Evolutionary conservation across 1,140 invertebrate genomes (phyloP), one percentile per base, ranked within the genome.

Genomic region (Drosophila sucinea): DNA sequence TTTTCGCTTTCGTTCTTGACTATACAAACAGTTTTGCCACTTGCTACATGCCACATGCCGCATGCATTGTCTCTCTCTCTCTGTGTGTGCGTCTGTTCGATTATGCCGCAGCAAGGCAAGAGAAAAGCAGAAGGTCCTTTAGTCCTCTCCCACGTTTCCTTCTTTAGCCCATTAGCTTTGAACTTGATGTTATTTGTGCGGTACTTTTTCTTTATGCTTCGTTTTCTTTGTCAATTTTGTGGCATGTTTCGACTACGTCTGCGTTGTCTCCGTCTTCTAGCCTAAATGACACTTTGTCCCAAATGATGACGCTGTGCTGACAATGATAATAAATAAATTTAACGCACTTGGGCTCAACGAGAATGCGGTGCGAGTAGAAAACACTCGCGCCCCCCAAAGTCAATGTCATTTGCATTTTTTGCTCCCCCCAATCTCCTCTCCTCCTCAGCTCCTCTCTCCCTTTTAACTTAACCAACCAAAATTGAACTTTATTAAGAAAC

Each of bases 241-340:
- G 84, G 83, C 84, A 77, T 87, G 84, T 87, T 77, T 70, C 73
- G 76, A 64, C 72, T 65, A 32, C 47, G 27, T 40, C 55, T 64
- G 33, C 32, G 58, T 8, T 35, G 6, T 35, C 33, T 35, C 6
- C 8, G 6, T 38, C 3, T 10, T 35, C 23, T 57, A 65, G 71
- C 73, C 79, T 83, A 87, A 87, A 83, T 80, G 83, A 87, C 83
- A 86, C 72, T 86, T 83, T 72, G 72, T 64, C 56, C 54, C 83
- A 86, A 86, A 82, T 87, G 80, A 87, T 87, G 76, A 83, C 77
- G 76, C 73, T 83, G 79, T 70, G 76, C 73, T 83, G 79, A 87
- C 73, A 87, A 87, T 87, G 83, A 83, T 79, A 87, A 87, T 83
- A 87, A 83, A 87, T 79, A 87, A 82, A 87, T 83, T 87, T 73